Evolutionary conservation across 2,113 vertebrate genomes (phyloP), one percentile per base, ranked within the genome.

Genomic region (Sturnira hondurensis): DNA sequence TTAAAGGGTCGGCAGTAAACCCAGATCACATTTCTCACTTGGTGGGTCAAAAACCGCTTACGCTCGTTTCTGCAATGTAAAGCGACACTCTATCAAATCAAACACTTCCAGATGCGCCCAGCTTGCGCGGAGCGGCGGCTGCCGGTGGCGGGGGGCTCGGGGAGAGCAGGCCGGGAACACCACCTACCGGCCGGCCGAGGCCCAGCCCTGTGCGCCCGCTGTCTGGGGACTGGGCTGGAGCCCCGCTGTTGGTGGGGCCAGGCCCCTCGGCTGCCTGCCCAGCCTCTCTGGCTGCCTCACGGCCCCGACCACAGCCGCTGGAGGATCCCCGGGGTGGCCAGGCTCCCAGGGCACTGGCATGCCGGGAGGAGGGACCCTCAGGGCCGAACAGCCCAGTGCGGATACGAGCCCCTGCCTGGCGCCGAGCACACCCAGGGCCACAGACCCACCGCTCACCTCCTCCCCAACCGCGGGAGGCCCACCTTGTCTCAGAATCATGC

Each of bases 1-100:
- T 99, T 99, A 98, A 99, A 98, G 99, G 98, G 98, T 99, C 98
- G 98, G 98, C 99, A 99, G 99, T 99, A 99, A 99, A 98, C 98
- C 98, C 97, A 98, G 99, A 99, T 99, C 99, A 97, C 98, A 98
- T 99, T 99, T 99, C 99, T 98, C 99, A 99, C 99, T 99, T 98
- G 97, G 98, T 98, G 98, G 98, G 99, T 99, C 99, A 98, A 98
- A 99, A 99, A 99, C 99, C 98, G 99, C 99, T 99, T 99, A 98
- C 96, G 98, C 99, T 99, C 99, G 99, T 99, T 99, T 99, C 99
- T 99, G 99, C 99, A 99, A 99, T 99, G 99, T 99, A 99, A 99
- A 99, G 99, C 99, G 99, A 99, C 99, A 99, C 99, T 99, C 99
- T 99, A 99, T 99, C 99, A 99, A 99, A 99, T 99, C 99, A 99